A percentile compares a stretch with the other conserved stretches of the same genome.
Conservation (phyloP, 2,888 invertebrate genomes). For the Metalampra italica region DNA sequence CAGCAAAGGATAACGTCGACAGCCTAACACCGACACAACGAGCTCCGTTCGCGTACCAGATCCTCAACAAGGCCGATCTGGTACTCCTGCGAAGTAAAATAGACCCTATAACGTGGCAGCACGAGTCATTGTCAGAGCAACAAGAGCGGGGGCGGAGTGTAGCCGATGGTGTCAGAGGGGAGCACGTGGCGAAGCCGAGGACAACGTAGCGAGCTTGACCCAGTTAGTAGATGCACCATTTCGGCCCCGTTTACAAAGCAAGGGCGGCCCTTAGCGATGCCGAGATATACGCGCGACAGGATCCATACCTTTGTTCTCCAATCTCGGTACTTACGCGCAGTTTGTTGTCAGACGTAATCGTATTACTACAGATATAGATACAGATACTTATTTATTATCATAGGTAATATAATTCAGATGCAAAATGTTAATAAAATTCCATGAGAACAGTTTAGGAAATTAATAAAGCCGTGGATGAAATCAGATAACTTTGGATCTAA, state of each 20-base stretch:
- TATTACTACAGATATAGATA: too few species aligned
- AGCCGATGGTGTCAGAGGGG: constrained; percentile 26
- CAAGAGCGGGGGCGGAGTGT: constrained; percentile 11
- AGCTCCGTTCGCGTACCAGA: constrained; percentile 30
- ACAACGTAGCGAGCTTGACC: constrained; percentile 64
- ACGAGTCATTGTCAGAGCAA: constrained; percentile 27
- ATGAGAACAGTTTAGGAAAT: not conserved
- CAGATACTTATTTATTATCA: too few species aligned
- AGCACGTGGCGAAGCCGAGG: constrained; percentile 61
- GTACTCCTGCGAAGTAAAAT: constrained; percentile 25
- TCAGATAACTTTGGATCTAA: constrained; percentile 23
- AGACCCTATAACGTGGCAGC: constrained; percentile 26
- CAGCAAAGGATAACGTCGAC: constrained; percentile 30
- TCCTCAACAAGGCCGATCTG: constrained; percentile 46
- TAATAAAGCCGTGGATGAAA: not conserved
- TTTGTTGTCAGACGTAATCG: too few species aligned
- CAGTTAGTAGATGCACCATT: constrained; percentile 72
- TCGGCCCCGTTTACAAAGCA: constrained; percentile 61
- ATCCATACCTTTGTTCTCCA: constrained; percentile 18
- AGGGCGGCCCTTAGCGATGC: constrained; percentile 52
- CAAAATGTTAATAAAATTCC: too few species aligned
- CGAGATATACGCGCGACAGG: constrained; percentile 19
- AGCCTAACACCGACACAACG: constrained; percentile 25
- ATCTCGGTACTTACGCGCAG: not conserved
- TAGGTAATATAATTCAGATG: too few species aligned